Conservation (phyloP, 1,140 invertebrate genomes). For the Atopsyche davidsoni region DNA sequence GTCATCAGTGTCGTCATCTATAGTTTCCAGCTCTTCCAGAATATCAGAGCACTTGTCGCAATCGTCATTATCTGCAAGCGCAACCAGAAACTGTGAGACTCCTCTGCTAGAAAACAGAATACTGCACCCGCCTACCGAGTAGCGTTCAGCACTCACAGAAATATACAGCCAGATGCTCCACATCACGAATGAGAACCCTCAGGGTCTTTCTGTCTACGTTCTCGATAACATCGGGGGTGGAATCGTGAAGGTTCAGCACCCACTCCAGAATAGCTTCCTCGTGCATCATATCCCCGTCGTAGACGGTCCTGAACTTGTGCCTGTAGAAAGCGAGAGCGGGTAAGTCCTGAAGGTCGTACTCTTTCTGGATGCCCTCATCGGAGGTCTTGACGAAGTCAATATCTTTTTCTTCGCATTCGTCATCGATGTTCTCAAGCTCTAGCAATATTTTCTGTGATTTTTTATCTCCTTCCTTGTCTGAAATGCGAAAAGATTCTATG, state of each 20-base stretch:
- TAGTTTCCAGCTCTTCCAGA: constrained; percentile 84
- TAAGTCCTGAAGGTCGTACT: constrained; percentile 78
- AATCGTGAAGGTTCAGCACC: constrained; percentile 79
- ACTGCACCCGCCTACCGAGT: neutral
- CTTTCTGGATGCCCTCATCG: constrained; percentile 79
- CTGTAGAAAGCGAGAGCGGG: constrained; percentile 86
- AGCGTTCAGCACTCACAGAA: constrained; percentile 67
- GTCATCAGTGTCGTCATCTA: constrained; percentile 89
- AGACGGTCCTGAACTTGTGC: constrained; percentile 85
- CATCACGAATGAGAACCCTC: constrained; percentile 81
- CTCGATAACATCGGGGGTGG: constrained; percentile 84
- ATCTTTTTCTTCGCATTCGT: constrained; percentile 86
- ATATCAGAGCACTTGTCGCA: constrained; percentile 77
- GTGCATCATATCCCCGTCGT: constrained; percentile 81
- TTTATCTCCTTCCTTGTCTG: constrained; percentile 84
- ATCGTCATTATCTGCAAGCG: constrained; percentile 70
- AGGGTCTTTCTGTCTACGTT: constrained; percentile 85
- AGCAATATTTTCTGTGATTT: constrained; percentile 83
- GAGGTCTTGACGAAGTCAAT: constrained; percentile 93
- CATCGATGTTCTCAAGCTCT: constrained; percentile 91
- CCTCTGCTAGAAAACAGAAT: too few species aligned
- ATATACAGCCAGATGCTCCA: constrained; percentile 86
- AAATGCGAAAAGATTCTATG: too few species aligned
- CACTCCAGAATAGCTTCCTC: constrained; percentile 87
- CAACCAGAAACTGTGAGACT: too few species aligned